Conservation (phyloP, 2,888 invertebrate genomes). For the Tachystola acroxantha region DNA sequence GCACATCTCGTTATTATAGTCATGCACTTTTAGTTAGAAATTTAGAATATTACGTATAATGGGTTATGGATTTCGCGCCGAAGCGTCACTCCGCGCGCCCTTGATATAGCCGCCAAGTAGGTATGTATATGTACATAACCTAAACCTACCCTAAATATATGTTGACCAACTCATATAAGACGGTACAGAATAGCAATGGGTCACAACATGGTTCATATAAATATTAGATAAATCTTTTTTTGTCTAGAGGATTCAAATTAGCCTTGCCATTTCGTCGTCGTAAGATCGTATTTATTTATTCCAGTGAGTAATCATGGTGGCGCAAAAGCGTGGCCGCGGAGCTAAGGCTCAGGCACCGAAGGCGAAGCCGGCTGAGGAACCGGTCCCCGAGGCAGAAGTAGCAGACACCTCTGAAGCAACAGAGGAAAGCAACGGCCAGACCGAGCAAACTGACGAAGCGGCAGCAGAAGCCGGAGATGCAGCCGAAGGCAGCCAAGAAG, state of each 20-base stretch:
- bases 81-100: constrained; percentile 35
- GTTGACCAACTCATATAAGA: too few relatives aligned
- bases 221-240: too few relatives aligned
- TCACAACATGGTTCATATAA: too few relatives aligned
- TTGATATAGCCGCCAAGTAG: constrained; percentile 66
- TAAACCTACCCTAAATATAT: constrained; percentile 13
- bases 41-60: too few relatives aligned
- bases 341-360: constrained; percentile 60
- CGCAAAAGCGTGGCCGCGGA: constrained; percentile 67
- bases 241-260: too few relatives aligned
- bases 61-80: constrained; percentile 43
- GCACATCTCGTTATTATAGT: constrained; percentile 14
- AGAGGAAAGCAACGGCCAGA: constrained; percentile 60
- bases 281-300: too few relatives aligned
- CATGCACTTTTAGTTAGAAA: constrained; percentile 19
- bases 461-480: constrained; percentile 10
- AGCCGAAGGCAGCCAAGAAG: constrained; percentile 16
- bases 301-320: constrained; percentile 56
- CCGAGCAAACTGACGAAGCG: constrained; percentile 36
- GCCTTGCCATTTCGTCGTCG: too few relatives aligned
- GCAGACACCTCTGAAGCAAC: constrained; percentile 32
- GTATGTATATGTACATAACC: constrained; percentile 17
- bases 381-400: constrained; percentile 34
- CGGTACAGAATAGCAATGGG: too few relatives aligned
- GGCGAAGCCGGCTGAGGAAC: constrained; percentile 50